Percentiles rank a stretch among this genome's conserved stretches.
phyloP scores from a whole-genome alignment of 2,797 vertebrate species.

The Ibycter americanus region DNA sequence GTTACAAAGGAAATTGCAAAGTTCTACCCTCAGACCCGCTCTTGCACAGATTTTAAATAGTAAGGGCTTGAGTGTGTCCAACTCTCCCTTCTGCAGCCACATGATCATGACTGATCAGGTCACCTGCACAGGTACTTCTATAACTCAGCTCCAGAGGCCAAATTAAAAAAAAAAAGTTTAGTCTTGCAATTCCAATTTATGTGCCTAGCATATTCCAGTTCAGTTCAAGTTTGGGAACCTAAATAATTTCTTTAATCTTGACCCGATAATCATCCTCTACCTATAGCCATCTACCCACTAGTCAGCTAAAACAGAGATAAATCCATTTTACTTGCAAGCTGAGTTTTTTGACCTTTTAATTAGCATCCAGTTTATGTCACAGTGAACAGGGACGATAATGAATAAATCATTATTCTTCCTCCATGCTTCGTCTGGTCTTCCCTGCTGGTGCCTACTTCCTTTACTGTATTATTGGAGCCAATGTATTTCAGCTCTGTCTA shows the following conservation, averaged over 20 bases:
- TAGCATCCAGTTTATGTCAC: neutral
- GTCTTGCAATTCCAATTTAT: neutral
- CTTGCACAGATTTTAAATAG: neutral
- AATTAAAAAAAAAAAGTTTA: neutral
- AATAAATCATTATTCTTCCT: conserved; percentile 19
- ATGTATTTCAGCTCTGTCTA: neutral
- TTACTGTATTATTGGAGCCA: neutral
- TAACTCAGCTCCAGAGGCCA: neutral
- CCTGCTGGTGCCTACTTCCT: neutral
- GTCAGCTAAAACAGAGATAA: neutral
- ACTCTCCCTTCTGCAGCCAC: neutral
- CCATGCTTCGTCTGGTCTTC: neutral
- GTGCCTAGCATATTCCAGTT: neutral
- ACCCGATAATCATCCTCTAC: neutral
- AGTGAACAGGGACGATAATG: neutral
- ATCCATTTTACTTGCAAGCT: neutral
- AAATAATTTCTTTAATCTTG: neutral
- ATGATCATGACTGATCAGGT: neutral
- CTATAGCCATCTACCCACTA: neutral
- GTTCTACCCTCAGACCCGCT: neutral
- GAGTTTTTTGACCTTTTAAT: neutral
- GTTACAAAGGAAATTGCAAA: neutral
- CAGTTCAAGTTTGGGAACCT: neutral
- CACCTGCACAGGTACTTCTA: neutral
- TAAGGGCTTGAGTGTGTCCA: neutral